Evolutionary conservation across 92 coral and sea anemone genomes (phyloP).

Genomic region (Actinernus sp.): DNA sequence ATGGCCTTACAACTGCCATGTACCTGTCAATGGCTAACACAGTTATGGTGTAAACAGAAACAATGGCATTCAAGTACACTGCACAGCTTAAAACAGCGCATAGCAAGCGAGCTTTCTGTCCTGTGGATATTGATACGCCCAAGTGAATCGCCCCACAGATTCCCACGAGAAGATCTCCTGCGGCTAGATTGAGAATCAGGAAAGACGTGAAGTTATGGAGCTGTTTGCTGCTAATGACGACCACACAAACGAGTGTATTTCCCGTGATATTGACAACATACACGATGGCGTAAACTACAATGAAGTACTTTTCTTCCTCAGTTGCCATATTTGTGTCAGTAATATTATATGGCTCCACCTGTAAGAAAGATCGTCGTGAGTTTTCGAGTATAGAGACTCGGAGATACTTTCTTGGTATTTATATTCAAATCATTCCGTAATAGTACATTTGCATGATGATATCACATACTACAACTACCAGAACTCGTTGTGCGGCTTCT

Average conservation of each 20-base stretch:
- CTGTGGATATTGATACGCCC: constrained; percentile 15
- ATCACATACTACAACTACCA: too few relatives aligned
- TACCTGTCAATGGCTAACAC: constrained; percentile 59
- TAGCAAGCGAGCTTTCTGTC: background rate
- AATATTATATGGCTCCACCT: background rate
- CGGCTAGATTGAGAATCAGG: constrained; percentile 69
- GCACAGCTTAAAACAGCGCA: constrained; percentile 51
- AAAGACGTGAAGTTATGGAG: constrained; percentile 62
- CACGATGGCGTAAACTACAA: constrained; percentile 35
- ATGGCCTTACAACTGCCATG: constrained; percentile 64
- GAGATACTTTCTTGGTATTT: too few relatives aligned
- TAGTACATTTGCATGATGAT: too few relatives aligned
- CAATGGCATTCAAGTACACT: constrained; percentile 51
- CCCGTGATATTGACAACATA: constrained; percentile 60
- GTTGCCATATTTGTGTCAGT: background rate
- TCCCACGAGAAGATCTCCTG: constrained; percentile 65
- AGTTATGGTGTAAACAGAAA: constrained; percentile 66
- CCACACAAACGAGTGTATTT: constrained; percentile 59
- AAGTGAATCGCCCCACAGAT: constrained; percentile 57
- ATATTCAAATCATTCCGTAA: too few relatives aligned
- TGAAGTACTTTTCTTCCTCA: constrained; percentile 6
- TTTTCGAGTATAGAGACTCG: too few relatives aligned
- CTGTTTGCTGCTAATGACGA: constrained; percentile 46
- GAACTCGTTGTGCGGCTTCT: too few relatives aligned
- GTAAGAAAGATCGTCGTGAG: too few relatives aligned